Evolutionary conservation across 2,797 vertebrate species (phyloP).

Genomic region (Anas bahamensis): DNA sequence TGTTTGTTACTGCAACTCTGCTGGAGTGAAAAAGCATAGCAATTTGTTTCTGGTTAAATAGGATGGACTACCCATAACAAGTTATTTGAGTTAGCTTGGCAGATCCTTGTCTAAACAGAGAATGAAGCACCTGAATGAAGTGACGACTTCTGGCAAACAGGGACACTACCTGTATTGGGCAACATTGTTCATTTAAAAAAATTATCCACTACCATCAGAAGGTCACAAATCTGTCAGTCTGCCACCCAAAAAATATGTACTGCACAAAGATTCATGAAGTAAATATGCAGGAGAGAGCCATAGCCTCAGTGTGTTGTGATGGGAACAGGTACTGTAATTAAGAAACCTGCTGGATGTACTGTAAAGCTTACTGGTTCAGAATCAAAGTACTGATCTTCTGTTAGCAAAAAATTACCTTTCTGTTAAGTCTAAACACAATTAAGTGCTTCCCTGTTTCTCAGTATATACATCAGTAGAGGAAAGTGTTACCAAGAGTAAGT

Average conservation of each 20-base stretch:
- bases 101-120: not conserved
- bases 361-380: not conserved
- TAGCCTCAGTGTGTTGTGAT: not conserved
- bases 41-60: not conserved
- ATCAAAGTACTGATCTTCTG: not conserved
- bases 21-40: not conserved
- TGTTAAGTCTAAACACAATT: not conserved
- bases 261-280: not conserved
- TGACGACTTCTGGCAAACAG: not conserved
- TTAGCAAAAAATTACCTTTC: not conserved
- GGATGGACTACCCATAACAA: not conserved
- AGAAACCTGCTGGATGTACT: not conserved
- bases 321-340: not conserved
- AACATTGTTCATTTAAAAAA: not conserved
- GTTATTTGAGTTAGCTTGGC: not conserved
- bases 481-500: accelerated
- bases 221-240: not conserved
- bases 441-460: not conserved
- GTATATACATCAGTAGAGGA: not conserved
- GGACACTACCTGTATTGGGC: not conserved
- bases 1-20: not conserved
- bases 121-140: not conserved
- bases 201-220: not conserved
- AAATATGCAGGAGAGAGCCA: not conserved
- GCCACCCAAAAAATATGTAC: not conserved